Base-by-base conservation (phyloP, 2,888 invertebrate species). In the Andrena praecox region DNA sequence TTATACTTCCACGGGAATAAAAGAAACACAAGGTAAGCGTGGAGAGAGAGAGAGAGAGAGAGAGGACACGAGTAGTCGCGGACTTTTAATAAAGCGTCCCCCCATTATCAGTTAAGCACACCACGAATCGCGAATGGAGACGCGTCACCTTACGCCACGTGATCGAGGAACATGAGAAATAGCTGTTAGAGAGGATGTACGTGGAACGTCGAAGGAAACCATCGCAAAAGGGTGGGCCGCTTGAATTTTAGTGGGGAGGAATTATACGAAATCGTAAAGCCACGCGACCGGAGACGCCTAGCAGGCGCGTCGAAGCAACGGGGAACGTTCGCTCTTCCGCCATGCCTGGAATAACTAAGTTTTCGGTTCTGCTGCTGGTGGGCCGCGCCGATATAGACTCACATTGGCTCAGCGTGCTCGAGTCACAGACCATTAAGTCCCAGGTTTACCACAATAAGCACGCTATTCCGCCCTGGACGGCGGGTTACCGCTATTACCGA, bases 281-380 rank as follows among this genome's bases (percentile, higher is more conserved):
- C 93, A 93, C 93, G 93, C 91, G 93, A 93, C 93, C 93, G 93
- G 93, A 93, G 92, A 93, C 91, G 91, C 86, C 91, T 88, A 90
- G 90, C 91, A 91, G 93, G 89, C 93, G 91, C 92, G 92, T 91
- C 92, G 86, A 87, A 87, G 84, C 90, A 91, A 91, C 93, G 90
- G 89, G 64, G 90, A 74, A 91, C 92, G 89, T 90, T 91, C 87
- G 90, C 80, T 89, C 90, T 93, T 92, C 92, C 92, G 91, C 82
- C 79, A 83, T 85, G 85, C 85, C 77, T 86, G 85, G 90, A 91
- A 91, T 92, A 92, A 93, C 92, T 89, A 89, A 91, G 90, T 92
- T 91, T 83, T 91, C 85, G 85, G 83, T 76, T 73, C 73, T 67
- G 42, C 33, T 77, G 60, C 62, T 74, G 31, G 75, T 70, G 77